Base-by-base conservation (phyloP, 2,888 invertebrate species). In the Pseudanteris insignis region DNA sequence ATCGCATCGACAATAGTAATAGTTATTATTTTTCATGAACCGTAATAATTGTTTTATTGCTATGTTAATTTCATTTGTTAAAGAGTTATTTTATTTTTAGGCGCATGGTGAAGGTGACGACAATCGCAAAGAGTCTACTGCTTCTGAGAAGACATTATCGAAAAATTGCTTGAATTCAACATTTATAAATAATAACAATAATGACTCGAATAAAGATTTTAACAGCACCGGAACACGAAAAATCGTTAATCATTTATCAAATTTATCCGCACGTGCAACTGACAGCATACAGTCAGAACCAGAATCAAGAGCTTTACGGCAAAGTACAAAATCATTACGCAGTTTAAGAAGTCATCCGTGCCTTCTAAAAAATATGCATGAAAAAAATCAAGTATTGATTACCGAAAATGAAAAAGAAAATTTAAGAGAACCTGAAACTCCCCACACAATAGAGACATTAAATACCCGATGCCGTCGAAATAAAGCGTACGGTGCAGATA, bases 171-270 rank as follows among this genome's bases (percentile, higher is more conserved):
- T 50, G 43, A 48, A 15, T 11, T 68, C 67, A 18, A 70, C 76
- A 61, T 76, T 76, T 63, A 75, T 76, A 72, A 40, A 75, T 75
- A 68, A 68, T 69, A 43, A 66, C 70, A 13, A 76, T 60, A 74
- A 72, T 46, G 46, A 63, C 21, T 70, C 68, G 24, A 71, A 78
- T 59, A 78, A 78, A 66, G 75, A 77, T 63, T 63, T 74, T 26
- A 77, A 79, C 65, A 64, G 72, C 18, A 63, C 71, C 1, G 60
- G 32, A 38, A 66, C 53, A 60, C 64, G 18, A 50, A 12, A 25
- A 5, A 28, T 46, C 51, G 2, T 46, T 46, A 38, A 59, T 18
- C 40, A 43, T 11, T 26, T 64, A 32, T n/a, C n/a, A n/a, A n/a
- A n/a, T n/a, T n/a, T n/a, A n/a, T n/a, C n/a, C n/a, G n/a, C n/a